These are phyloP conservation scores for Diploptera punctata DNA, from an alignment of 2,888 invertebrate genomes.

Conservation along the genomic window DNA sequence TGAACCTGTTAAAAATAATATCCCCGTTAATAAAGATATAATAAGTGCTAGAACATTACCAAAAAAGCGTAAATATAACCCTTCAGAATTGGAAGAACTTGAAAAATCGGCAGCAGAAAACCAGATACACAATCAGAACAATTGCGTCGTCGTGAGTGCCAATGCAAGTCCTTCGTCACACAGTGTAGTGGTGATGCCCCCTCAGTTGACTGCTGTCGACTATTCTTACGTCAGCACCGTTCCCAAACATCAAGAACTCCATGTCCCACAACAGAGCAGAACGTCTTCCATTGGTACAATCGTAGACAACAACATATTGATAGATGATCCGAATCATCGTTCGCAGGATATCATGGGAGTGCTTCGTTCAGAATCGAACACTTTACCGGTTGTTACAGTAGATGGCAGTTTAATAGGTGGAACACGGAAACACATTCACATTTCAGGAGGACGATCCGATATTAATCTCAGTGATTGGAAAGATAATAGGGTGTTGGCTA, in stretches of 20 bases:
- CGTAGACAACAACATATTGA: constrained; percentile 1
- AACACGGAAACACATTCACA: constrained; percentile 24
- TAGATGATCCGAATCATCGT: constrained; percentile 46
- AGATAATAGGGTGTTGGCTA: constrained; percentile 90
- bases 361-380: constrained; percentile 46
- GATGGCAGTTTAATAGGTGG: constrained; percentile 18
- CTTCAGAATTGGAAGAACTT: constrained; percentile 76
- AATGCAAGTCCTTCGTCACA: constrained; percentile 42
- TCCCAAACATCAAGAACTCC: constrained; percentile 31
- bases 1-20: background rate
- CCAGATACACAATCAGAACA: constrained; percentile 42
- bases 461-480: constrained; percentile 94
- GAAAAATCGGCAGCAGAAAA: constrained; percentile 51
- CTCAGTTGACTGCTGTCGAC: constrained; percentile 65
- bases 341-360: constrained; percentile 43
- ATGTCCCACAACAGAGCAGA: constrained; percentile 32
- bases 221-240: constrained; percentile 58
- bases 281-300: constrained; percentile 29
- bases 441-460: constrained; percentile 47
- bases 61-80: constrained; percentile 90
- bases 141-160: constrained; percentile 49
- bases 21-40: constrained; percentile 44
- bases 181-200: constrained; percentile 56
- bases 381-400: constrained; percentile 17
- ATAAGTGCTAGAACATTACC: constrained; percentile 75